These are phyloP conservation scores for Dicroscelio sp. DNA, from an alignment of 2,888 invertebrate genomes.

Conservation along the genomic window DNA sequence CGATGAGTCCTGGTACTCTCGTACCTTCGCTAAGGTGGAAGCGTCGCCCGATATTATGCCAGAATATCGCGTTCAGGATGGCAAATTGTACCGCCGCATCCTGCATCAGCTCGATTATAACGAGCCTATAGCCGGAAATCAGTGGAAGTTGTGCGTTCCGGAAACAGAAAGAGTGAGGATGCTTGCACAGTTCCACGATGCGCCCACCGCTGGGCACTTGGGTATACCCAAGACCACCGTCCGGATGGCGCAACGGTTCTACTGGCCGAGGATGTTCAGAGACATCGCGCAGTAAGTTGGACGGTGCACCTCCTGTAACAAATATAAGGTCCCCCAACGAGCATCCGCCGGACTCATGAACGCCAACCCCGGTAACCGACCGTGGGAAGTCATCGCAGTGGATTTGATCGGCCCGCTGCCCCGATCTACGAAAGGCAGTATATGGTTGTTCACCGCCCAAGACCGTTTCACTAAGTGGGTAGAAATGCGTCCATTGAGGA, in stretches of 20 bases:
- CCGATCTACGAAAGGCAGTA: background rate
- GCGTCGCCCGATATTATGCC: no score
- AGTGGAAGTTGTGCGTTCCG: background rate
- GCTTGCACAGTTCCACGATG: background rate
- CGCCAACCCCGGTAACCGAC: background rate
- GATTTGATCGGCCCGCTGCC: no score
- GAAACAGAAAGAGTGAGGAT: background rate
- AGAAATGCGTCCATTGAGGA: background rate
- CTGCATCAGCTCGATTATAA: background rate
- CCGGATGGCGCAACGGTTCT: background rate
- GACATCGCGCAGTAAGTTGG: background rate
- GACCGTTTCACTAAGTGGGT: slow-evolving; percentile 12
- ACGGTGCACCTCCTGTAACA: background rate
- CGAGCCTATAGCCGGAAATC: background rate
- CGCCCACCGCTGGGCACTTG: background rate
- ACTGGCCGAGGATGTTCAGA: background rate
- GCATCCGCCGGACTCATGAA: background rate
- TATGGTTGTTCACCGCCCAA: slow-evolving; percentile 2
- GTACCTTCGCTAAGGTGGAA: no score
- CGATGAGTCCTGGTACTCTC: background rate
- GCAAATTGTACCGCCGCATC: background rate
- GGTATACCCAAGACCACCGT: background rate
- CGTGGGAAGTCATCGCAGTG: background rate
- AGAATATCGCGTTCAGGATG: background rate
- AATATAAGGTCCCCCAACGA: background rate